Evolutionary conservation across 2,797 vertebrate species (phyloP).

Genomic region (Borostomias antarcticus): DNA sequence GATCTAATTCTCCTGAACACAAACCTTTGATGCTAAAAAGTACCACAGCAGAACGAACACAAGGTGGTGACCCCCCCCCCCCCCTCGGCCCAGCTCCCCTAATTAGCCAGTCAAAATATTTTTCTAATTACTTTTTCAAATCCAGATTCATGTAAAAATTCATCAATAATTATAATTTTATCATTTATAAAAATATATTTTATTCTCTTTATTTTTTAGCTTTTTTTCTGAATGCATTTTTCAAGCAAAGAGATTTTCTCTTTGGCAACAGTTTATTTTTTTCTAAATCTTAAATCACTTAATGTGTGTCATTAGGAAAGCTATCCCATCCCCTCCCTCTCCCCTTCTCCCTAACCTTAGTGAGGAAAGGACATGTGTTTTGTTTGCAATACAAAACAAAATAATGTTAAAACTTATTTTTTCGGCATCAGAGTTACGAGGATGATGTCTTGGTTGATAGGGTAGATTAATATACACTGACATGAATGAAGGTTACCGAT

Average conservation of each 20-base stretch:
- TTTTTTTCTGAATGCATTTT: constrained; percentile 99
- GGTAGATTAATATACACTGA: constrained; percentile 85
- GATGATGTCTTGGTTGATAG: constrained; percentile 82
- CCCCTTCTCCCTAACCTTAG: constrained; percentile 89
- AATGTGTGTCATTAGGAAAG: constrained; percentile 92
- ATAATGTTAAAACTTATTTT: constrained; percentile 90
- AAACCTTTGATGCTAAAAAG: constrained; percentile 99
- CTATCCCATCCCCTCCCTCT: constrained; percentile 87
- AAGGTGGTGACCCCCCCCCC: constrained; percentile 92
- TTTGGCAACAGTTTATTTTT: constrained; percentile 99
- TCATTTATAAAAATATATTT: constrained; percentile 99
- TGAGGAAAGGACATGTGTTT: constrained; percentile 94
- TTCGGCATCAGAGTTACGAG: constrained; percentile 84
- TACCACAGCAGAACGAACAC: constrained; percentile 99
- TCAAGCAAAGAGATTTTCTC: constrained; percentile 99
- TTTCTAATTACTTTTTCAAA: constrained; percentile 99
- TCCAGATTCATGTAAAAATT: constrained; percentile 99
- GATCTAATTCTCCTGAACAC: constrained; percentile 93
- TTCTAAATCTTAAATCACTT: constrained; percentile 93
- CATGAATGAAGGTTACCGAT: constrained; percentile 94
- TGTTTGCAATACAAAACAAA: constrained; percentile 99
- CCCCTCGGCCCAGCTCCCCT: constrained; percentile 82
- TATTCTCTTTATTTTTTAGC: constrained; percentile 94
- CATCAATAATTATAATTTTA: constrained; percentile 93
- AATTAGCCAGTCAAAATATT: constrained; percentile 99